Evolutionary conservation across 2,888 invertebrate species (phyloP), one percentile per base, ranked within the genome.

Genomic region (Syritta pipiens): DNA sequence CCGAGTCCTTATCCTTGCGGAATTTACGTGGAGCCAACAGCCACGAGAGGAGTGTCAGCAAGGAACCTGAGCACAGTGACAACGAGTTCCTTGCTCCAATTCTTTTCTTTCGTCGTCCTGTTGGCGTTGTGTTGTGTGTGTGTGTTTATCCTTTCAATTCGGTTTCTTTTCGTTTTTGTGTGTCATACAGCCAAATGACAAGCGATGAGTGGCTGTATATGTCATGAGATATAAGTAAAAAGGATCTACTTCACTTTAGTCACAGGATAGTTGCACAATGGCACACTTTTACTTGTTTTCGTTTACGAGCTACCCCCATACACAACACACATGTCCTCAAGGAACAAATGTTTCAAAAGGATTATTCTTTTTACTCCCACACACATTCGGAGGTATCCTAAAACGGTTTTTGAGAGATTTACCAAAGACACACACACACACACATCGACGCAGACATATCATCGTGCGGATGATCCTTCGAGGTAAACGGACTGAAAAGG

Each of bases 131-230:
- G 28, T 46, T 4, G 10, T 37, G 12, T 67, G 19, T 71, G 12
- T 68, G 59, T 55, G n/a, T n/a, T n/a, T 77, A 65, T 77, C 77
- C 71, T 77, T 65, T 77, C 63, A 63, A 77, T 65, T 65, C 40
- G 37, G 37, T 55, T 17, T 32, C 30, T 24, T 19, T 28, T 51
- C 46, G 22, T 51, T 65, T 35, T 12, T 14, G 35, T 72, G 37
- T 67, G 71, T 57, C 69, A 69, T 48, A 24, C 53, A 48, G 28
- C 40, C 19, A 68, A 68, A 75, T 75, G 75, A 68, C 75, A 75
- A 35, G 68, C 75, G 55, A 68, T 55, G 72, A 71, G 76, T 77
- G 59, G 71, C 74, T 60, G 51, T 5, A 46, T 71, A 65, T 62
- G 62, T 67, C 59, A 67, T 67, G 26, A 63, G 12, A 49, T 4